phyloP scores from a whole-genome alignment of 2,113 vertebrate genomes.

The Panurus biarmicus region DNA sequence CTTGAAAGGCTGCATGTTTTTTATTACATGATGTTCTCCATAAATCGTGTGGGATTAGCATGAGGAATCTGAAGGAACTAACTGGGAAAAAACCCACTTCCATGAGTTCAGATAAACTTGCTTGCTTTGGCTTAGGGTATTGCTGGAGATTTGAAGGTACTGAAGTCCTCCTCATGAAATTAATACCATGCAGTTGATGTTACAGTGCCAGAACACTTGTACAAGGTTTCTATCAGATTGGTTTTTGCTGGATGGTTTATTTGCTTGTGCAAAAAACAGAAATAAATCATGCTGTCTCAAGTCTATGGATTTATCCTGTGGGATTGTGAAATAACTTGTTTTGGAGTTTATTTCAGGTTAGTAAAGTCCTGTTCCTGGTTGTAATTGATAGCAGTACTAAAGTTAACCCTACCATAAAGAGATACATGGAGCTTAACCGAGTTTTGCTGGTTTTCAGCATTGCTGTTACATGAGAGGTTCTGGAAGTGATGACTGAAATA shows the following conservation, averaged over 20 bases:
- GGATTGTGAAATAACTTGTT: background rate
- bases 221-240: background rate
- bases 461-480: background rate
- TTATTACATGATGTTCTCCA: background rate
- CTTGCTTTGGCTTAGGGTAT: background rate
- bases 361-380: background rate
- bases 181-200: background rate
- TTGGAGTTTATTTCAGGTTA: background rate
- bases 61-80: background rate
- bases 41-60: background rate
- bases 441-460: background rate
- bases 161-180: background rate
- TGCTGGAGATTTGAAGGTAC: background rate
- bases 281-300: background rate
- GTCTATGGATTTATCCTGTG: background rate
- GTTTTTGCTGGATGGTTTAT: background rate
- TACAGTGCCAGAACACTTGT: background rate
- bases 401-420: background rate
- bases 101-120: background rate
- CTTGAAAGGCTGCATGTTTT: constrained; percentile 48
- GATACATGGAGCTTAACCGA: background rate
- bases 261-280: background rate
- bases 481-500: background rate
- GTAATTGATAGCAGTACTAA: background rate
- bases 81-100: background rate